phyloP scores from a whole-genome alignment of 2,113 vertebrate genomes.

The Chaetops frenatus region DNA sequence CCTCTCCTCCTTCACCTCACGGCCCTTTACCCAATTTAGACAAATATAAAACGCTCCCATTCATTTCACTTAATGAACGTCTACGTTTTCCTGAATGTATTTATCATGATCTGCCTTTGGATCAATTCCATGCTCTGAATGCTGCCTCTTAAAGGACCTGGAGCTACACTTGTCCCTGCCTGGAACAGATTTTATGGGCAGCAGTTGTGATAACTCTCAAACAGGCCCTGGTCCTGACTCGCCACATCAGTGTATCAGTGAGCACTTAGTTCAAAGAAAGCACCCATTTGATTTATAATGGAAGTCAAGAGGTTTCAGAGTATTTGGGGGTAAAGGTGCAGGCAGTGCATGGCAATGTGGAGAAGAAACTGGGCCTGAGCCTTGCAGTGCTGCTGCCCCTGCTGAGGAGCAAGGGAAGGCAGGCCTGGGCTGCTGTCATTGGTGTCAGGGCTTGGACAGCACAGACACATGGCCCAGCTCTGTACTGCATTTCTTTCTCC shows the following conservation, averaged over 20 bases:
- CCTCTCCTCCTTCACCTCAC: neutral
- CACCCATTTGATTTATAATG: neutral
- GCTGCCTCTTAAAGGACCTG: neutral
- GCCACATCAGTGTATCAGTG: accelerated
- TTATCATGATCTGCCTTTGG: neutral
- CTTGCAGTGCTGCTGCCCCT: neutral
- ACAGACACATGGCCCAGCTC: neutral
- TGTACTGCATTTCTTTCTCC: neutral
- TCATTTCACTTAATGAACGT: neutral
- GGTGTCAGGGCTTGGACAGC: neutral
- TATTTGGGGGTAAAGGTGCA: neutral
- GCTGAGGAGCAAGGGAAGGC: neutral
- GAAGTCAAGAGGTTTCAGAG: neutral
- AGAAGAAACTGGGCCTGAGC: neutral
- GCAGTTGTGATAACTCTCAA: neutral
- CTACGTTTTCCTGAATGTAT: neutral
- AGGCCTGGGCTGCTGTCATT: neutral
- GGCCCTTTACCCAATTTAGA: neutral
- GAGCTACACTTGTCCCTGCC: neutral
- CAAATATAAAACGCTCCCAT: neutral
- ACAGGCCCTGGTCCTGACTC: neutral
- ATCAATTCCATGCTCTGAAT: neutral
- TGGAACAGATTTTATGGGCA: neutral
- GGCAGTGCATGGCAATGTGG: neutral
- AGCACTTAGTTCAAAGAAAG: neutral